Evolutionary conservation across 2,113 vertebrate genomes (phyloP), one percentile per base, ranked within the genome.

Genomic region (Thinocorus orbignyianus): DNA sequence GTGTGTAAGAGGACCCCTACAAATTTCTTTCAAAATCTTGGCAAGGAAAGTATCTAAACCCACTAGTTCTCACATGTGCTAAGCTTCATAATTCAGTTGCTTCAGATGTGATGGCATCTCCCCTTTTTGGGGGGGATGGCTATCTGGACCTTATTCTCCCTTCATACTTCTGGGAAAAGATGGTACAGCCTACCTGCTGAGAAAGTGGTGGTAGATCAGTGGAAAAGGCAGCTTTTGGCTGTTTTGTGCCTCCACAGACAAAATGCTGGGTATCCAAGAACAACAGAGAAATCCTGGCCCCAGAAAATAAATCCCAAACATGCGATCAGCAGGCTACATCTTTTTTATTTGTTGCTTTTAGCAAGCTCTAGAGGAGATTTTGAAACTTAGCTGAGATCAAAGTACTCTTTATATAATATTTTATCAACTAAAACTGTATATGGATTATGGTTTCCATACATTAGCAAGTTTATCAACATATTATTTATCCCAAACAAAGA

Each of bases 341-440:
- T 93, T 84, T 51, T 74, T 71, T 74, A 78, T 94, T 95, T 95
- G 90, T 86, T 93, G 82, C 51, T 92, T 96, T 86, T 90, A 94
- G 68, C 37, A 88, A 65, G 44, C 51, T 66, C 82, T 70, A 62
- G 60, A 83, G 66, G 48, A 86, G 51, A 74, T 81, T 77, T 52
- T 66, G 42, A 96, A 96, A 81, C 35, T 64, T 33, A 48, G 55
- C 23, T 2, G 30, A 92, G 55, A 71, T 73, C n/a, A 81, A 95
- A 94, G 55, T 81, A 55, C 52, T 79, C 60, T 78, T 86, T 74
- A 60, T 13, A 64, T 7, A 65, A 66, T 54, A 85, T 66, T 92
- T 82, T 58, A 33, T 77, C 33, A 39, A 88, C 12, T 39, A 83
- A 70, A 20, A 26, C 19, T 64, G n/a, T 23, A 33, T n/a, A 61